phyloP scores from a whole-genome alignment of 1,140 invertebrate genomes.

The Thalassaphorura encarpata region DNA sequence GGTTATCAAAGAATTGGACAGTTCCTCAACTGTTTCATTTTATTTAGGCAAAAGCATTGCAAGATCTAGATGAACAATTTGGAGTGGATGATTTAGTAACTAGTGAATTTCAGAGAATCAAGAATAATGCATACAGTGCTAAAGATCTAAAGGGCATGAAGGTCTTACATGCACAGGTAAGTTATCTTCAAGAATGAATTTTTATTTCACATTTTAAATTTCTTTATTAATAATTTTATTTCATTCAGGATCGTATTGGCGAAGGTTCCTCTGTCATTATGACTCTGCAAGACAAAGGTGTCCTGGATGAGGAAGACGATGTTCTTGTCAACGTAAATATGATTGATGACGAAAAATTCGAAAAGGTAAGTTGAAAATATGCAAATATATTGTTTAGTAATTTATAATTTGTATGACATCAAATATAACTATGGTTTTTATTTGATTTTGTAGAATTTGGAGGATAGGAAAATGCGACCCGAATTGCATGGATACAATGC shows the following conservation, averaged over 20 bases:
- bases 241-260: slow-evolving; percentile 51
- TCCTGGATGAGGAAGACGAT: slow-evolving; percentile 80
- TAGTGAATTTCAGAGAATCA: slow-evolving; percentile 56
- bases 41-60: slow-evolving; percentile 72
- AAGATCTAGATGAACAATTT: slow-evolving; percentile 92
- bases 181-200: slow-evolving; percentile 25
- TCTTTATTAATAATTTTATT: slow-evolving; percentile 14
- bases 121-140: slow-evolving; percentile 52
- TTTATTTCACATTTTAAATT: neutral
- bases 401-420: slow-evolving; percentile 1
- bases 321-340: slow-evolving; percentile 94
- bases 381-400: too few relatives aligned
- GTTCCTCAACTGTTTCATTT: neutral
- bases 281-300: slow-evolving; percentile 85
- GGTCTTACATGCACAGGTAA: slow-evolving; percentile 73
- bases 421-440: too few relatives aligned
- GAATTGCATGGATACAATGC: slow-evolving; percentile 55
- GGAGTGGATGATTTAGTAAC: slow-evolving; percentile 73
- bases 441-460: slow-evolving; percentile 53
- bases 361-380: slow-evolving; percentile 48
- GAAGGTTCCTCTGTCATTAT: slow-evolving; percentile 80
- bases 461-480: slow-evolving; percentile 71
- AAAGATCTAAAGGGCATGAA: slow-evolving; percentile 68
- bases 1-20: neutral
- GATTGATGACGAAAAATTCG: slow-evolving; percentile 81